phyloP scores from a whole-genome alignment of 2,113 vertebrate genomes.

The Gnathonemus echidnorhynchus region DNA sequence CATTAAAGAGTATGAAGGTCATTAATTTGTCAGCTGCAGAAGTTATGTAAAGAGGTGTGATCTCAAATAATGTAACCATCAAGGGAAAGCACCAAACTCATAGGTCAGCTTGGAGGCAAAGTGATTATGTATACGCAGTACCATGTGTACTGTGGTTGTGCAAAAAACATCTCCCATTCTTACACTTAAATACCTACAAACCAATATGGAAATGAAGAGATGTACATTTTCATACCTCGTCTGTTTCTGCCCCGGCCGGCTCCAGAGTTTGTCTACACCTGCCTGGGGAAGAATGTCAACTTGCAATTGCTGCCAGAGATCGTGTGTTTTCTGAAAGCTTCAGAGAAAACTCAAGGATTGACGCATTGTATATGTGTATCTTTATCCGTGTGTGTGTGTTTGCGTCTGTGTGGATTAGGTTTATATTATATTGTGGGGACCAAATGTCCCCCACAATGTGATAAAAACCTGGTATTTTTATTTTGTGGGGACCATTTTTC shows the following conservation, averaged over 20 bases:
- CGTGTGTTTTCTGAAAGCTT: not conserved
- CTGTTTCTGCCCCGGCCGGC: not conserved
- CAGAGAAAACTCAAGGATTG: not conserved
- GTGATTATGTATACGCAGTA: not conserved
- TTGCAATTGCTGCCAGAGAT: constrained; percentile 12
- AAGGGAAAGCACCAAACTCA: not conserved
- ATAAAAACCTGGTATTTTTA: no score
- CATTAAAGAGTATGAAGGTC: constrained; percentile 4
- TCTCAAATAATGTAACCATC: not conserved
- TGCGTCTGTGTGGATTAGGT: not conserved
- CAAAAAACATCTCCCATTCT: not conserved
- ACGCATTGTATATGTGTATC: not conserved
- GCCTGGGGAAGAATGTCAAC: constrained; percentile 12
- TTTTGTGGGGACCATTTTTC: no score
- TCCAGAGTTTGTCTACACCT: constrained; percentile 18
- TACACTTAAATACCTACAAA: not conserved
- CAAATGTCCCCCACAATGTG: no score
- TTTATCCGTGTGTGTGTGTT: not conserved
- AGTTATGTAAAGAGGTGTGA: constrained; percentile 12
- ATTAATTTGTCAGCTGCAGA: constrained; percentile 19
- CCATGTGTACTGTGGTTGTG: not conserved
- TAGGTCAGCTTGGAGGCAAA: not conserved
- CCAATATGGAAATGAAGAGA: not conserved
- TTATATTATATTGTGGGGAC: no score
- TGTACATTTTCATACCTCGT: constrained; percentile 5